Evolutionary conservation across 1,140 invertebrate species (phyloP), one percentile per base, ranked within the genome.

Genomic region (Rhopalosiphum maidis): DNA sequence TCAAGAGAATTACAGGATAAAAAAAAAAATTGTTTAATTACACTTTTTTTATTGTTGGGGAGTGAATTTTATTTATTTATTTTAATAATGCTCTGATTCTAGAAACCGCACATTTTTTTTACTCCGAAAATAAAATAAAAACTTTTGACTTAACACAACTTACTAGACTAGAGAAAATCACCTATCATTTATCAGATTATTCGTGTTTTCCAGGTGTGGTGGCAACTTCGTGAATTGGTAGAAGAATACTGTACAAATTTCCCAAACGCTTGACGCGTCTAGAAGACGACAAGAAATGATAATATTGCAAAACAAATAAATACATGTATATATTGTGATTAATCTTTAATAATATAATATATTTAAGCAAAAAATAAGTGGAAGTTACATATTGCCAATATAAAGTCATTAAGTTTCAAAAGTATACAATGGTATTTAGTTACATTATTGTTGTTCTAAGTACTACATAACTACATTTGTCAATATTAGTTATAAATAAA

Each of bases 331-430:
- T 68, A 21, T 68, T 18, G 60, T 68, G 11, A 68, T n/a, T 68
- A n/a, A n/a, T 0, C 8, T 68, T 68, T 68, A 68, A 68, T 68
- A 68, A n/a, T 68, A 68, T n/a, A 68, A 68, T 68, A 68, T 68
- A n/a, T 68, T 30, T 68, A 68, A 68, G n/a, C 60, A 68, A 68
- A 68, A 68, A 68, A 68, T 68, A 68, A n/a, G 60, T 68, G 60
- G 30, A 68, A 30, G 60, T 68, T 68, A 68, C 30, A 68, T 11
- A 68, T 68, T 68, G 60, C 30, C 25, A 68, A 68, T 68, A 68
- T 68, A 68, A 68, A 68, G 30, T 68, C 60, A 68, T 4, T n/a
- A 68, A 68, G 60, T n/a, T 68, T 68, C 60, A 68, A 18, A 68
- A n/a, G 60, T 68, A 68, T 68, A 18, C 0, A 68, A 68, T n/a